A percentile compares a stretch with the other conserved stretches of the same genome.
Conservation (phyloP, 2,797 vertebrate species). For the Decapterus maruadsi region DNA sequence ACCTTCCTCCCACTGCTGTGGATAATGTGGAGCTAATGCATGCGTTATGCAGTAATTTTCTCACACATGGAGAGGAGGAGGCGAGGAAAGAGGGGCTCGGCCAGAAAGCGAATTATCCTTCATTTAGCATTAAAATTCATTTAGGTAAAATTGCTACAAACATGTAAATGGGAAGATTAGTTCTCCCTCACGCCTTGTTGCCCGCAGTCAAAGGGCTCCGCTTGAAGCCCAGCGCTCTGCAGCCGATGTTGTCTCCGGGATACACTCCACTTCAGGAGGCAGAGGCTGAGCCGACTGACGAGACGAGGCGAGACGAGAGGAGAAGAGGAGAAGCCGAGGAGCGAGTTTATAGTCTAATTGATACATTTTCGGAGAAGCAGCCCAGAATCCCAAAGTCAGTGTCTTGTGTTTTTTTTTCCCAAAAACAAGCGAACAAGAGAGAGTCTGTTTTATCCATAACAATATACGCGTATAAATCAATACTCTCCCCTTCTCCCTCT, state of each 20-base stretch:
- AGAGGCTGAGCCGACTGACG: conserved; percentile 41
- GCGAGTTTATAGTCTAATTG: conserved; percentile 61
- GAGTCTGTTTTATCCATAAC: conserved; percentile 75
- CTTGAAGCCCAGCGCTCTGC: conserved; percentile 90
- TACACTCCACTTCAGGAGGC: conserved; percentile 85
- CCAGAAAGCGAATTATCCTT: conserved; percentile 91
- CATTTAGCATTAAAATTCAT: conserved; percentile 90
- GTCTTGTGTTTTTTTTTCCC: conserved; percentile 16
- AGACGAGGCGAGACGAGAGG: conserved; percentile 29
- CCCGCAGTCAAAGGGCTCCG: conserved; percentile 92
- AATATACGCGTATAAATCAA: conserved; percentile 82
- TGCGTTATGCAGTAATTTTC: conserved; percentile 68
- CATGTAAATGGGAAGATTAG: conserved; percentile 97
- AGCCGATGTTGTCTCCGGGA: conserved; percentile 88
- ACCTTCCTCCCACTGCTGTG: conserved; percentile 42
- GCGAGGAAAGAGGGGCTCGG: conserved; percentile 38
- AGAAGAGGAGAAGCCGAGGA: conserved; percentile 43
- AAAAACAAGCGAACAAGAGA: conserved; percentile 64
- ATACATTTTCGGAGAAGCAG: conserved; percentile 66
- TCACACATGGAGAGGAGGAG: conserved; percentile 46
- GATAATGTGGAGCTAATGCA: conserved; percentile 79
- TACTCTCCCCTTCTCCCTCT: conserved; percentile 60
- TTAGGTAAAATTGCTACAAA: conserved; percentile 97
- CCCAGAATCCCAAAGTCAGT: conserved; percentile 61
- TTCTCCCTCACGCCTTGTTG: conserved; percentile 98